Evolutionary conservation across 2,797 vertebrate genomes (phyloP).

Genomic region (Cygnus olor): DNA sequence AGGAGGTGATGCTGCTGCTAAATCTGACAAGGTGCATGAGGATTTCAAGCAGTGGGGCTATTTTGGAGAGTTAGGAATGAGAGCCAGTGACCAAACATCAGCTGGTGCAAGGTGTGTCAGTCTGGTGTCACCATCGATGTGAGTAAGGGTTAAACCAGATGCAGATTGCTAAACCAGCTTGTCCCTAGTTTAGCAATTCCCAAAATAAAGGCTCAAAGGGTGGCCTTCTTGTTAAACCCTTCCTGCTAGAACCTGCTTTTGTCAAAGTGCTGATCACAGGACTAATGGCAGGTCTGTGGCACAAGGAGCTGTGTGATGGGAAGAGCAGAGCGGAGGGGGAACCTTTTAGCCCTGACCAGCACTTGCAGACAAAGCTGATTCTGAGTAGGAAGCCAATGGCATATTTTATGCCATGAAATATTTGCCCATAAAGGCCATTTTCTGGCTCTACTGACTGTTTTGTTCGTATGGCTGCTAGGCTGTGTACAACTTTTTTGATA

Average conservation of each 20-base stretch:
- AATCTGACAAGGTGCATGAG: background rate
- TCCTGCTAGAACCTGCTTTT: background rate
- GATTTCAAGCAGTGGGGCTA: background rate
- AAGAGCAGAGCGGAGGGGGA: too few species aligned
- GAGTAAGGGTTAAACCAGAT: background rate
- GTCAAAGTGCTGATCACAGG: background rate
- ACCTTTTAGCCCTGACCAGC: background rate
- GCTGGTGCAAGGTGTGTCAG: background rate
- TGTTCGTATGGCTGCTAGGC: background rate
- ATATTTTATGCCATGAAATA: background rate
- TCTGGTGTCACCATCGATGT: background rate
- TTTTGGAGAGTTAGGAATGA: background rate
- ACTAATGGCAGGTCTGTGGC: too few species aligned
- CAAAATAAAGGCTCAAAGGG: background rate
- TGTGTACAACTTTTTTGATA: background rate
- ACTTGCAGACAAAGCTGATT: background rate
- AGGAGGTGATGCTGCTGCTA: background rate
- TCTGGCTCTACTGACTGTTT: background rate
- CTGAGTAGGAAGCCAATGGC: background rate
- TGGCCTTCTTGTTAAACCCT: background rate
- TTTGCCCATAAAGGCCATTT: background rate
- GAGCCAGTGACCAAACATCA: background rate
- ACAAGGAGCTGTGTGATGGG: too few species aligned
- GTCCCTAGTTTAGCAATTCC: background rate
- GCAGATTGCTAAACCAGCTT: background rate